A percentile compares a stretch with the other conserved stretches of the same genome.
Evolutionary conservation across 1,140 invertebrate genomes (phyloP).

Genomic region (Alviniconcha marisindica): DNA sequence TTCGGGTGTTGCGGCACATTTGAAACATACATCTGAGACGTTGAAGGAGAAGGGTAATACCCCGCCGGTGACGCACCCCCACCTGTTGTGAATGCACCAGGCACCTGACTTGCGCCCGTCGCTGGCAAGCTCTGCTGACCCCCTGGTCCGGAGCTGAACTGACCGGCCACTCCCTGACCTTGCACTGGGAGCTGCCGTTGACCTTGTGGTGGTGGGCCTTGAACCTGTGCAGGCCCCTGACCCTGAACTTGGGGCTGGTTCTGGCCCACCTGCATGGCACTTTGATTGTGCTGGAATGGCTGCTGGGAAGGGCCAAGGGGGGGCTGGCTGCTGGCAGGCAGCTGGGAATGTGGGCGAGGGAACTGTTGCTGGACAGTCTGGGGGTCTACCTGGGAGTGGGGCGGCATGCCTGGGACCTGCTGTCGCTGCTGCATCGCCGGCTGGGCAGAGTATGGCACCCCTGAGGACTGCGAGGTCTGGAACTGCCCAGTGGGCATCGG

Average conservation of each 20-base stretch:
- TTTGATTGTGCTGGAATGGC: conserved; percentile 2
- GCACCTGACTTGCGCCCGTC: too few species aligned
- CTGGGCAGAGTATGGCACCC: not conserved
- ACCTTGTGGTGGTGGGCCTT: conserved; percentile 28
- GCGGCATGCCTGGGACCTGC: not conserved
- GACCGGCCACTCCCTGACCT: too few species aligned
- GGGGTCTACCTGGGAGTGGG: conserved; percentile 18
- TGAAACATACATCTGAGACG: too few species aligned
- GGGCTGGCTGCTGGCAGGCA: conserved; percentile 5
- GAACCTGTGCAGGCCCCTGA: conserved; percentile 14
- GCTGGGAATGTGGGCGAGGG: conserved; percentile 19
- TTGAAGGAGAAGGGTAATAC: too few species aligned
- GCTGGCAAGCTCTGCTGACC: too few species aligned
- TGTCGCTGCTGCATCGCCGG: conserved; percentile 8
- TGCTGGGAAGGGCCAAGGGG: not conserved
- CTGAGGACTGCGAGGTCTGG: not conserved
- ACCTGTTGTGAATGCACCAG: not conserved
- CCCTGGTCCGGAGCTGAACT: too few species aligned
- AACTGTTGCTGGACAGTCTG: conserved; percentile 32
- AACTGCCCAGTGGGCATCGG: not conserved
- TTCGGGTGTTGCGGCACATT: too few species aligned
- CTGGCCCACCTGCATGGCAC: not conserved
- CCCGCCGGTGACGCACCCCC: too few species aligned
- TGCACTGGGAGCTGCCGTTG: not conserved
- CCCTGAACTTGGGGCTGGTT: not conserved